phyloP scores from a whole-genome alignment of 2,888 invertebrate species.

The Leucoptera coffeella region DNA sequence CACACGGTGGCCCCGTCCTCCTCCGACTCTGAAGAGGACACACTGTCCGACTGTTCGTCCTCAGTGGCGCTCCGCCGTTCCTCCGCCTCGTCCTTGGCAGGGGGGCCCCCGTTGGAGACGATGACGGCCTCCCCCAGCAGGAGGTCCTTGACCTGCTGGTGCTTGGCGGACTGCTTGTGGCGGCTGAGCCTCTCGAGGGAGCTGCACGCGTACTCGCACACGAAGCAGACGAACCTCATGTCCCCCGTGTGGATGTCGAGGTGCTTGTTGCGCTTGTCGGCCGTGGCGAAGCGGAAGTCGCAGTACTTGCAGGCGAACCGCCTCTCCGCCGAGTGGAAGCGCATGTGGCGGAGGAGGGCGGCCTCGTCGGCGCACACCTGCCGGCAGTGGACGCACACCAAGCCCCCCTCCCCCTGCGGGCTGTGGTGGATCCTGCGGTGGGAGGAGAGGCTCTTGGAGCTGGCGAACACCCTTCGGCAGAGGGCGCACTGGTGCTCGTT shows the following conservation, averaged over 20 bases:
- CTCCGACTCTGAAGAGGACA: slow-evolving; percentile 10
- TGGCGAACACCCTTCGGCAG: slow-evolving; percentile 33
- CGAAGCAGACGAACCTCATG: slow-evolving; percentile 42
- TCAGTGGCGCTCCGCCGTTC: slow-evolving; percentile 6
- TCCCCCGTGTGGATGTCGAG: slow-evolving; percentile 37
- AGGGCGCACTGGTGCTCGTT: slow-evolving; percentile 30
- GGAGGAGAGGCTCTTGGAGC: slow-evolving; percentile 29
- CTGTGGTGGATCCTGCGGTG: slow-evolving; percentile 31
- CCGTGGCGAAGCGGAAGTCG: slow-evolving; percentile 36
- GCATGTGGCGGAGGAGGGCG: slow-evolving; percentile 31
- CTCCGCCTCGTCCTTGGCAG: slow-evolving; percentile 12
- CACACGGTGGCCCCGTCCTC: slow-evolving; percentile 13
- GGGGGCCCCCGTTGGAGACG: slow-evolving; percentile 26
- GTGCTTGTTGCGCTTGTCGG: slow-evolving; percentile 30
- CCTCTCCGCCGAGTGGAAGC: slow-evolving; percentile 30
- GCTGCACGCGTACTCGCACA: slow-evolving; percentile 40
- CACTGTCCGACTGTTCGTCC: slow-evolving; percentile 15
- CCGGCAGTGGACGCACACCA: slow-evolving; percentile 37
- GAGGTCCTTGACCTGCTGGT: slow-evolving; percentile 32
- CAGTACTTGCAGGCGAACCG: slow-evolving; percentile 41
- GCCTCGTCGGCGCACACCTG: slow-evolving; percentile 35
- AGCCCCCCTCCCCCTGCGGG: slow-evolving; percentile 14
- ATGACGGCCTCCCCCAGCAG: no score
- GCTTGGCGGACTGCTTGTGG: slow-evolving; percentile 32
- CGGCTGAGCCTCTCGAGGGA: slow-evolving; percentile 32